These are phyloP conservation scores for Arenaria interpres DNA, from an alignment of 2,113 vertebrate genomes.

Conservation along the genomic window DNA sequence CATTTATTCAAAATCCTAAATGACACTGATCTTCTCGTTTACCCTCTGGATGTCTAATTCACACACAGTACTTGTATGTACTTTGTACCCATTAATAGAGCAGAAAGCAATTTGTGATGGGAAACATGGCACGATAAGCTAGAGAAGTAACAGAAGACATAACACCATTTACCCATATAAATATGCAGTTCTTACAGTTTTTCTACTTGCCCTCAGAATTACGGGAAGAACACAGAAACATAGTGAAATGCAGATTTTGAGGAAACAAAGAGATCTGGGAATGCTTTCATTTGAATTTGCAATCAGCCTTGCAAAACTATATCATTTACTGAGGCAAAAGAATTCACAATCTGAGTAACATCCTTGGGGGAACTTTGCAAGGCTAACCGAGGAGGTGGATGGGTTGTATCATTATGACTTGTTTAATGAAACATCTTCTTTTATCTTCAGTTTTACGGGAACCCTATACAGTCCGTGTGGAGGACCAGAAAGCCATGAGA, in stretches of 20 bases:
- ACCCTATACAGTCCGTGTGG: conserved; percentile 98
- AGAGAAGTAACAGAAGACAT: neutral
- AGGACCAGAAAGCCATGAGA: conserved; percentile 99
- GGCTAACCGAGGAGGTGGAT: fast-evolving
- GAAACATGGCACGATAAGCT: neutral
- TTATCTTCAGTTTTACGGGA: conserved; percentile 89
- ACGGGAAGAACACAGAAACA: neutral
- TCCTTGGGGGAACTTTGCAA: neutral
- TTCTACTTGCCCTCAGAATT: neutral
- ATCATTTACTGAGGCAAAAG: neutral
- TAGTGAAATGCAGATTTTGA: neutral
- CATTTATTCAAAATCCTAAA: neutral
- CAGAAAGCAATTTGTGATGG: neutral
- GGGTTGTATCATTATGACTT: neutral
- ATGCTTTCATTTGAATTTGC: neutral
- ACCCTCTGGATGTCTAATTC: neutral
- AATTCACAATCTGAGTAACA: neutral
- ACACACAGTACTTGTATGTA: neutral
- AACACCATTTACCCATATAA: neutral
- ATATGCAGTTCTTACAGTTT: neutral
- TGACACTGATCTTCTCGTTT: neutral
- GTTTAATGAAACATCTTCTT: neutral
- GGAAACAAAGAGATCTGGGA: neutral
- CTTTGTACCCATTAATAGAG: neutral
- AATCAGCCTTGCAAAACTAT: neutral